Base-by-base conservation (phyloP, 1,140 invertebrate species). In the Cyclina sinensis region DNA sequence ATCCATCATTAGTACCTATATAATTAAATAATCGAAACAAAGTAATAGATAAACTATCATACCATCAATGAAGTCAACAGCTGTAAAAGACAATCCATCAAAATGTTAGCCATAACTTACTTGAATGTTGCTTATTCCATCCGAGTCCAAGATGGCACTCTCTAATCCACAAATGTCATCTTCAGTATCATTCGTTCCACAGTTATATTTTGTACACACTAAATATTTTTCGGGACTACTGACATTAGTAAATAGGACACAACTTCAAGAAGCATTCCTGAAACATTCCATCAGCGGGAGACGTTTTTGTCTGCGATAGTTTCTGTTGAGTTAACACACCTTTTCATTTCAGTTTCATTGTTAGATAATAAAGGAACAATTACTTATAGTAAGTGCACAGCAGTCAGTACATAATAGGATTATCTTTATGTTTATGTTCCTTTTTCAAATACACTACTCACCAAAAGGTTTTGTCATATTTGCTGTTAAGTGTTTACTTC, bases 301-400 rank as follows among this genome's bases (percentile, higher is more conserved):
- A 24, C 1, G 7, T 5, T 27, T 62, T 62, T 62, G n/a, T n/a
- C 27, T 62, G 57, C 57, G 27, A 27, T 62, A 24, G n/a, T 24
- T 11, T 62, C 18, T n/a, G 27, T 11, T 27, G 27, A 27, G 5
- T 9, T 62, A 24, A 27, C 57, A 62, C 57, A 27, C n/a, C n/a
- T 62, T n/a, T 62, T 62, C n/a, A 27, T n/a, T 62, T 62, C 24
- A 62, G 24, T 62, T 62, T 27, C 57, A 27, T 62, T 1, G 27
- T 62, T 27, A 27, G n/a, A 62, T 62, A 27, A 62, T 62, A 62
- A 62, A 62, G 57, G n/a, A 62, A 62, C 57, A 62, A 62, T 62
- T 62, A 62, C 57, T 9, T 21, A 24, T n/a, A 62, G 27, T 62
- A 62, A 62, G 27, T 27, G 7, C 57, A 24, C 57, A 62, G 57